These are phyloP conservation scores for Plodia interpunctella DNA, from an alignment of 1,140 invertebrate genomes.

Conservation along the genomic window DNA sequence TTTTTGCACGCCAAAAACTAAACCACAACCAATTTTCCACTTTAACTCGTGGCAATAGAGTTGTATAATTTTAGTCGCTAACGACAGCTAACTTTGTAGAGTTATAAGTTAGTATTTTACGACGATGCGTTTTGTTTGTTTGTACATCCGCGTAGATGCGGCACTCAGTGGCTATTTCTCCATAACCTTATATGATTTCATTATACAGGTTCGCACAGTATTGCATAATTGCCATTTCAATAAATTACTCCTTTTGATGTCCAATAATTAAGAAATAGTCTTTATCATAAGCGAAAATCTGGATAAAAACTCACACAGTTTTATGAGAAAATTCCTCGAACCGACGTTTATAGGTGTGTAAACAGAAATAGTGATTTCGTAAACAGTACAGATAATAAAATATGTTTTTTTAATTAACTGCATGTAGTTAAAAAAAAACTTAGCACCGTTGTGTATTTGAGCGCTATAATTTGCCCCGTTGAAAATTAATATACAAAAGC, in stretches of 20 bases:
- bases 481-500: too few species aligned
- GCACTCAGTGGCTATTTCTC: conserved; percentile 17
- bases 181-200: conserved; percentile 12
- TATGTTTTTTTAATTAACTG: too few species aligned
- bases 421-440: too few species aligned
- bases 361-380: too few species aligned
- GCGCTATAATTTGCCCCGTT: too few species aligned
- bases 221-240: neutral
- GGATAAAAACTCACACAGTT: too few species aligned
- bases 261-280: too few species aligned
- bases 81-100: neutral
- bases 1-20: neutral
- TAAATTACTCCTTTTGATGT: neutral
- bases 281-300: too few species aligned
- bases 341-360: neutral
- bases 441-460: too few species aligned
- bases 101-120: conserved; percentile 39
- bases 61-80: neutral
- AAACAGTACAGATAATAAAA: too few species aligned
- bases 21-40: conserved; percentile 7
- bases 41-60: conserved; percentile 13
- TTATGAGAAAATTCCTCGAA: too few species aligned
- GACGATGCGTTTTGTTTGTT: conserved; percentile 35
- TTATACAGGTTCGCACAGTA: neutral
- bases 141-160: conserved; percentile 28